Conservation (phyloP, 2,797 vertebrate genomes). For the Galagoides demidoff region DNA sequence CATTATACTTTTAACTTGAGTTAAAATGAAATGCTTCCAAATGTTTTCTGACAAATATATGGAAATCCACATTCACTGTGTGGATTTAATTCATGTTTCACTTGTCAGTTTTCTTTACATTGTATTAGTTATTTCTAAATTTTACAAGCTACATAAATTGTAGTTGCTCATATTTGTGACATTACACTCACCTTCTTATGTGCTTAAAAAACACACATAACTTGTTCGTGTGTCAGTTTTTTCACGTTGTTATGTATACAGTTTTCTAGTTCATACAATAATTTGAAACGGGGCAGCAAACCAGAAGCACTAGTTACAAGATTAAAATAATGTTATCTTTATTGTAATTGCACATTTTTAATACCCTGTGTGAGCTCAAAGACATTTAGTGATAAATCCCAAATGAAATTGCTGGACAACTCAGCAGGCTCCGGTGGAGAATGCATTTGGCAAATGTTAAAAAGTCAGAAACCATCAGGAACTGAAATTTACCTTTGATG, state of each 20-base stretch:
- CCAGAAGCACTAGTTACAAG: neutral
- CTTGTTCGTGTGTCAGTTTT: neutral
- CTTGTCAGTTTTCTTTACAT: neutral
- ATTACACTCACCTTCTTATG: neutral
- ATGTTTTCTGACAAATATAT: no score
- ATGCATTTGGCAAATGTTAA: slow-evolving; percentile 49
- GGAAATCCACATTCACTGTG: neutral
- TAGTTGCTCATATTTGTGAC: neutral
- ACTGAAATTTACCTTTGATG: slow-evolving; percentile 50
- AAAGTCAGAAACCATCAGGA: slow-evolving; percentile 26
- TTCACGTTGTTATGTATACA: neutral
- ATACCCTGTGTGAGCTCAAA: neutral
- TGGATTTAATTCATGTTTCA: slow-evolving; percentile 21
- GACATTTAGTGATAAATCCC: neutral
- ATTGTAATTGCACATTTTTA: neutral
- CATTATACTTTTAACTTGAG: neutral
- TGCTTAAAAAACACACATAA: neutral
- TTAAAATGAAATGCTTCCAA: slow-evolving; percentile 25
- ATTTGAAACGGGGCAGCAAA: slow-evolving; percentile 37
- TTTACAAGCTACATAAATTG: neutral
- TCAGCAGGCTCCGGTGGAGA: neutral
- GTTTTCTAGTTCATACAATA: neutral
- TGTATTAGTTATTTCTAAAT: neutral
- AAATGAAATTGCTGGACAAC: slow-evolving; percentile 37
- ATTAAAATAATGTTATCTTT: slow-evolving; percentile 20